These are phyloP conservation scores for Mythimna albipuncta DNA, from an alignment of 2,888 invertebrate genomes.

Conservation along the genomic window DNA sequence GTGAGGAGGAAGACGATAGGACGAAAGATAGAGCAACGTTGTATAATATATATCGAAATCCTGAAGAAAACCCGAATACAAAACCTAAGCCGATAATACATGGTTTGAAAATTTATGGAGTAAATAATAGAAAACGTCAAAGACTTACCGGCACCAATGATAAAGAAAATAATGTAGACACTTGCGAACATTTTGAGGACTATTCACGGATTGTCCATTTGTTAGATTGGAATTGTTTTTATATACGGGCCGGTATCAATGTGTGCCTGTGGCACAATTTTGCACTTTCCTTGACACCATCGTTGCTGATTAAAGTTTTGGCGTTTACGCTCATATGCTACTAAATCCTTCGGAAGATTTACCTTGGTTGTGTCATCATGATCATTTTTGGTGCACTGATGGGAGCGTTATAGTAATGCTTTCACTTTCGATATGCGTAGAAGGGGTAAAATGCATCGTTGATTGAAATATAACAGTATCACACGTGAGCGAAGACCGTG, in stretches of 20 bases:
- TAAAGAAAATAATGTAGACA: conserved; percentile 63
- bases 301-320: conserved; percentile 68
- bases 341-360: conserved; percentile 42
- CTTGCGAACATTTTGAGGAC: conserved; percentile 79
- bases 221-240: conserved; percentile 72
- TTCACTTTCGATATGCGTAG: background rate
- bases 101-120: background rate
- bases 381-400: conserved; percentile 8
- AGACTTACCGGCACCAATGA: conserved; percentile 64
- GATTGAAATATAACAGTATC: background rate
- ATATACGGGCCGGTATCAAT: conserved; percentile 84
- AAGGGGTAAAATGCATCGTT: background rate
- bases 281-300: conserved; percentile 78
- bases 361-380: conserved; percentile 28
- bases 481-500: background rate
- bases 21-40: conserved; percentile 15
- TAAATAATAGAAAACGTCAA: background rate
- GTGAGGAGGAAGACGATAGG: conserved; percentile 27
- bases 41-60: conserved; percentile 23
- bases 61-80: background rate
- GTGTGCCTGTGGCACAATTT: conserved; percentile 62
- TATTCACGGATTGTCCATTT: conserved; percentile 75
- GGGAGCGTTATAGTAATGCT: conserved; percentile 2
- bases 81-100: background rate
- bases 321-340: conserved; percentile 26